phyloP scores from a whole-genome alignment of 2,797 vertebrate genomes.

The Argentina silus region DNA sequence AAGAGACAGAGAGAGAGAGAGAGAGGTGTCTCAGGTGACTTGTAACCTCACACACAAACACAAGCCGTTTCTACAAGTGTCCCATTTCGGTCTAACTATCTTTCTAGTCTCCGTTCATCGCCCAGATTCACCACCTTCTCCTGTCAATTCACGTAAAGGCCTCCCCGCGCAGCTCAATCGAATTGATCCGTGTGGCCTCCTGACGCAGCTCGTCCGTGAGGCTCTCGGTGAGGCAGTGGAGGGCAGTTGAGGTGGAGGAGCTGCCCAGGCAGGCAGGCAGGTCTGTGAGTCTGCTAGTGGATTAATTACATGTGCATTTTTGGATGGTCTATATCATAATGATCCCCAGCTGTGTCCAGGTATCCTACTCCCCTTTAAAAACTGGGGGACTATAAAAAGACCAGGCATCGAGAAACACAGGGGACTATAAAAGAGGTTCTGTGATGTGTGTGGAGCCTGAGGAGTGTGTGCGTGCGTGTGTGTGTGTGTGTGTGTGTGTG shows the following conservation, averaged over 20 bases:
- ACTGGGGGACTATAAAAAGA: slow-evolving; percentile 54
- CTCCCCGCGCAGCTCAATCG: too few relatives aligned
- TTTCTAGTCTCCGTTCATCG: too few relatives aligned
- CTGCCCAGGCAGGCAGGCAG: slow-evolving; percentile 18
- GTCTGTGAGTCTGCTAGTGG: slow-evolving; percentile 77
- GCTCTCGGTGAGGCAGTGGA: slow-evolving; percentile 22
- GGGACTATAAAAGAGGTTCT: slow-evolving; percentile 16
- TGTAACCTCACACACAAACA: too few relatives aligned
- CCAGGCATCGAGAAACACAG: slow-evolving; percentile 15
- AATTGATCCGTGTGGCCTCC: not conserved
- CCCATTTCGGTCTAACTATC: too few relatives aligned
- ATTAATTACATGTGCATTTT: slow-evolving; percentile 95
- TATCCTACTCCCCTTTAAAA: slow-evolving; percentile 90
- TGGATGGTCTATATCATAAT: slow-evolving; percentile 91
- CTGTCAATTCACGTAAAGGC: too few relatives aligned
- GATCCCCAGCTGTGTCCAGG: slow-evolving; percentile 89
- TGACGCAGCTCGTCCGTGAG: slow-evolving; percentile 23
- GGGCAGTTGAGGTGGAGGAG: slow-evolving; percentile 38
- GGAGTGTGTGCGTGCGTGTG: slow-evolving; percentile 28
- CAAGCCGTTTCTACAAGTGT: too few relatives aligned
- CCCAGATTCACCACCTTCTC: too few relatives aligned
- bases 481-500: not conserved
- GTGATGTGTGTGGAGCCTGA: slow-evolving; percentile 52
- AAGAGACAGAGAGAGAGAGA: slow-evolving; percentile 14
- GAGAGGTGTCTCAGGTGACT: not conserved